Base-by-base conservation (phyloP, 2,113 vertebrate genomes). In the Cyanoramphus novaezelandiae region DNA sequence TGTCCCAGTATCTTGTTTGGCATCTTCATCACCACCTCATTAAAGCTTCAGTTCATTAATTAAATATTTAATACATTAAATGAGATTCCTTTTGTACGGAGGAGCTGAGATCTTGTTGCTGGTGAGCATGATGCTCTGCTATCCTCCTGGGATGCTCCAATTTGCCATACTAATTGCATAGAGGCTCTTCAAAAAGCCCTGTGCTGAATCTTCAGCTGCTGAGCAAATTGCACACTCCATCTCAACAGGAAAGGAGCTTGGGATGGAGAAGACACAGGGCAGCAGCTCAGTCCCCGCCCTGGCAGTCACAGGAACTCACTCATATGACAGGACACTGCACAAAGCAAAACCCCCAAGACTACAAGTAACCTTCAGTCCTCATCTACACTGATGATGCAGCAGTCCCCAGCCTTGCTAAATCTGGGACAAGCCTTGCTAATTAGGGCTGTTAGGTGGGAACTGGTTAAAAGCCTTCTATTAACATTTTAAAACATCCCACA, bases 21-120 rank as follows among this genome's bases (percentile, higher is more conserved):
- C 93, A 91, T 97, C 96, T 97, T 96, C 88, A 95, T 96, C 97
- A 94, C 57, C 87, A 97, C 86, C 96, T 98, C 96, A 97, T 98
- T 98, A 98, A 98, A 95, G 90, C 93, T 96, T 96, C 94, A 90
- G 96, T 93, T 96, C 94, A 96, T 97, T 97, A 97, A 98, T 98
- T 98, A 98, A 98, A 98, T 97, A 98, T 96, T 98, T 97, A 98
- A 95, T 94, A 95, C 67, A 90, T 98, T 95, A 97, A 97, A 98
- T 96, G 95, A 95, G 62, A 89, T 97, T 97, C 94, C 84, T 96
- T 97, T 97, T 97, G 97, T 97, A 87, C 39, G 0, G 28, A 96
- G 80, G 79, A 96, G 72, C 80, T 89, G 77, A 93, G 69, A 94
- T 96, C 97, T 96, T 97, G 96, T 97, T 98, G 93, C 94, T 96